Percentiles rank a stretch among this genome's conserved stretches.
Conservation (phyloP, 2,797 vertebrate genomes). For the Coilia nasus region DNA sequence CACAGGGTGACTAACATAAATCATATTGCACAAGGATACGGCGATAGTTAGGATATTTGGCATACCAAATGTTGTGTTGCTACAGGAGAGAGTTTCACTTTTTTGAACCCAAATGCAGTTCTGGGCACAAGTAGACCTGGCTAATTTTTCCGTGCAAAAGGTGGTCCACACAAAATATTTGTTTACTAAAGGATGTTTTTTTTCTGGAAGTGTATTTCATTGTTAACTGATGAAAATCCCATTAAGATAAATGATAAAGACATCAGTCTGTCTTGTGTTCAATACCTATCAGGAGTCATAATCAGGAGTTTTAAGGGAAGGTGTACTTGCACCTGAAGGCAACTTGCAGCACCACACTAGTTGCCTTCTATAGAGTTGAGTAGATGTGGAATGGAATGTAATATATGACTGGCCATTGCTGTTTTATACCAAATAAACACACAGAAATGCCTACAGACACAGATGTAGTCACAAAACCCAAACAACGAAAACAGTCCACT, state of each 20-base stretch:
- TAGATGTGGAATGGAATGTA: background rate
- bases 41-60: conserved; percentile 48
- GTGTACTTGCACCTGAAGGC: too few species aligned
- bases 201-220: background rate
- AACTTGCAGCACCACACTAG: background rate
- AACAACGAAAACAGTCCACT: too few species aligned
- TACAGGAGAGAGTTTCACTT: background rate
- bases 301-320: background rate
- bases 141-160: background rate
- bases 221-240: background rate
- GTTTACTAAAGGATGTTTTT: background rate
- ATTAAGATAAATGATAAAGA: background rate
- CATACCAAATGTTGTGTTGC: conserved; percentile 60
- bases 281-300: background rate
- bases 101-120: background rate
- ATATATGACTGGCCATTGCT: too few species aligned
- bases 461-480: background rate
- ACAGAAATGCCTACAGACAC: background rate
- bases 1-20: conserved; percentile 44
- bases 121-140: background rate
- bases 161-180: background rate
- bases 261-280: background rate
- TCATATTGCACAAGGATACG: conserved; percentile 47
- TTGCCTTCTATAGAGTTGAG: background rate
- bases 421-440: too few species aligned